phyloP scores from a whole-genome alignment of 2,888 invertebrate species.

The Catocala nupta region DNA sequence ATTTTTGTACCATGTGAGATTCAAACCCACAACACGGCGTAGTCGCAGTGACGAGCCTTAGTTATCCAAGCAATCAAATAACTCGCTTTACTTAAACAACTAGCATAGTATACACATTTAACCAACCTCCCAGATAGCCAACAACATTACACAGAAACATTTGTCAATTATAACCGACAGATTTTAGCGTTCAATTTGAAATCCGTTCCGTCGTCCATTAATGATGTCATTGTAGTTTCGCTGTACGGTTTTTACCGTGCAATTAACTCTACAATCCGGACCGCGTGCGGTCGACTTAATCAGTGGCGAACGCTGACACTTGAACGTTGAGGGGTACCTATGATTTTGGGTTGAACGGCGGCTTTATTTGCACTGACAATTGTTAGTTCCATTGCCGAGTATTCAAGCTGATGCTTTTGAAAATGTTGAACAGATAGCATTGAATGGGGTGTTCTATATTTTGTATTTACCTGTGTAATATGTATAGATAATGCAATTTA shows the following conservation, averaged over 20 bases:
- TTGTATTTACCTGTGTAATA: too few relatives aligned
- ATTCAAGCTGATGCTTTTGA: constrained; percentile 2
- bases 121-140: background rate
- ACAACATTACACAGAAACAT: constrained; percentile 23
- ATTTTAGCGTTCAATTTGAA: constrained; percentile 66
- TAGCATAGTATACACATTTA: background rate
- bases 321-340: constrained; percentile 45
- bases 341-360: constrained; percentile 37
- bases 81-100: background rate
- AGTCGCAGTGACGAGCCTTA: too few relatives aligned
- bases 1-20: too few relatives aligned
- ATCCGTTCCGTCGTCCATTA: constrained; percentile 61
- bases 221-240: constrained; percentile 71
- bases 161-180: constrained; percentile 64
- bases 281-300: constrained; percentile 67
- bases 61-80: too few relatives aligned
- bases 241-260: constrained; percentile 68
- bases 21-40: too few relatives aligned
- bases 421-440: too few relatives aligned
- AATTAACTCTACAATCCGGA: constrained; percentile 70
- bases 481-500: too few relatives aligned
- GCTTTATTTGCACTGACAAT: constrained; percentile 36
- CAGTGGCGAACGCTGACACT: constrained; percentile 58
- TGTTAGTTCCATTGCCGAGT: constrained; percentile 32
- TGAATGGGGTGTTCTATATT: too few relatives aligned